Evolutionary conservation across 2,113 vertebrate genomes (phyloP).

Genomic region (Petroica traversi): DNA sequence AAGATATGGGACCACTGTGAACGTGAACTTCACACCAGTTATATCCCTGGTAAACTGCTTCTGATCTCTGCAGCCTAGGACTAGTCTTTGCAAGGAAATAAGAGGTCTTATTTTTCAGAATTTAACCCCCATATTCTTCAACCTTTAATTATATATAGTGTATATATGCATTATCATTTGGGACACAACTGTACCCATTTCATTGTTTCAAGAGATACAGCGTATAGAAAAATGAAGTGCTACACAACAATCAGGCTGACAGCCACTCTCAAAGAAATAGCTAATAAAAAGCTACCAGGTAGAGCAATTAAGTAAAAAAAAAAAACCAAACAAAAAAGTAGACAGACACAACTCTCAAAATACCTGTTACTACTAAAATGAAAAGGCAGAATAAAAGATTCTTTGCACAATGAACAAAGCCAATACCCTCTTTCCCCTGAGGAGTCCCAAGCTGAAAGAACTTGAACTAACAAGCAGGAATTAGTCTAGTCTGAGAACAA

Average conservation of each 20-base stretch:
- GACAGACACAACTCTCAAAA: background rate
- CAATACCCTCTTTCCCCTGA: background rate
- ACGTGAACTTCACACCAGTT: background rate
- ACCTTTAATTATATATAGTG: background rate
- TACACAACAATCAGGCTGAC: background rate
- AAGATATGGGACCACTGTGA: background rate
- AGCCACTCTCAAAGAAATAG: background rate
- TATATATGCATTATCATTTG: too few relatives aligned
- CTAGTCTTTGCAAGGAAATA: background rate
- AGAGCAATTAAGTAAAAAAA: background rate
- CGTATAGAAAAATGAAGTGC: background rate
- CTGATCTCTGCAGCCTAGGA: background rate
- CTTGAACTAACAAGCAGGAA: background rate
- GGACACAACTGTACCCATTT: background rate
- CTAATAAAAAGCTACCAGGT: background rate
- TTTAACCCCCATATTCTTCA: background rate
- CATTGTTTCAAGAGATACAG: background rate
- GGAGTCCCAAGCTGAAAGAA: background rate
- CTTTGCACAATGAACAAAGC: background rate
- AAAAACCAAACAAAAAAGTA: background rate
- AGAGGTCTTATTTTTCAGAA: background rate
- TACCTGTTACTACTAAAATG: background rate
- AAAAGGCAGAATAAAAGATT: background rate
- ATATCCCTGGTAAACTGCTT: background rate
- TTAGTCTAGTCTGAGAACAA: background rate